A percentile compares a stretch with the other conserved stretches of the same genome.
Evolutionary conservation across 1,140 invertebrate genomes (phyloP).

Genomic region (Scaptomyza hsui): DNA sequence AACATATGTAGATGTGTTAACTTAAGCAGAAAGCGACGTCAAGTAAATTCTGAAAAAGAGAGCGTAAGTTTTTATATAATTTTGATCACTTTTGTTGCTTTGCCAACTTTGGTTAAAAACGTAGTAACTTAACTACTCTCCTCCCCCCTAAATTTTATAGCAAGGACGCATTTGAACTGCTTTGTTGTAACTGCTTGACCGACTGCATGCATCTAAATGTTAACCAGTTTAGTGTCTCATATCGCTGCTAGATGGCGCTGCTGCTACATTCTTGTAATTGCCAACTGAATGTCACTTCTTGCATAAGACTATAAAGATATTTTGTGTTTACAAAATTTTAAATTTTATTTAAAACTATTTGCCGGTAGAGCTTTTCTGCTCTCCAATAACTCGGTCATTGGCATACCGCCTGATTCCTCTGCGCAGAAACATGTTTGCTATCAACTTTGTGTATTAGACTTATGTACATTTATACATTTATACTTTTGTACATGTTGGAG

Average conservation of each 20-base stretch:
- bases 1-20: too few species aligned
- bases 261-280: background rate
- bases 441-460: constrained; percentile 24
- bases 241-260: constrained; percentile 54
- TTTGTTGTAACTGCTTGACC: constrained; percentile 47
- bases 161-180: constrained; percentile 64
- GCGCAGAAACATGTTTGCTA: constrained; percentile 26
- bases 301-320: constrained; percentile 36
- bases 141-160: constrained; percentile 16
- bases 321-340: constrained; percentile 16
- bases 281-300: constrained; percentile 19
- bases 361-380: constrained; percentile 20
- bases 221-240: constrained; percentile 17
- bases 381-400: background rate
- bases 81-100: background rate
- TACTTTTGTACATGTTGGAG: constrained; percentile 16
- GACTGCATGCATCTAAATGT: constrained; percentile 11
- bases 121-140: background rate
- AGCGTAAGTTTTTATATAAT: background rate
- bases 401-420: constrained; percentile 1
- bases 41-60: background rate
- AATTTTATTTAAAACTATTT: constrained; percentile 12
- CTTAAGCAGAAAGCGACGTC: background rate
- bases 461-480: too few species aligned
- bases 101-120: background rate